Conservation (phyloP, 2,113 vertebrate species). For the Corynorhinus townsendii region DNA sequence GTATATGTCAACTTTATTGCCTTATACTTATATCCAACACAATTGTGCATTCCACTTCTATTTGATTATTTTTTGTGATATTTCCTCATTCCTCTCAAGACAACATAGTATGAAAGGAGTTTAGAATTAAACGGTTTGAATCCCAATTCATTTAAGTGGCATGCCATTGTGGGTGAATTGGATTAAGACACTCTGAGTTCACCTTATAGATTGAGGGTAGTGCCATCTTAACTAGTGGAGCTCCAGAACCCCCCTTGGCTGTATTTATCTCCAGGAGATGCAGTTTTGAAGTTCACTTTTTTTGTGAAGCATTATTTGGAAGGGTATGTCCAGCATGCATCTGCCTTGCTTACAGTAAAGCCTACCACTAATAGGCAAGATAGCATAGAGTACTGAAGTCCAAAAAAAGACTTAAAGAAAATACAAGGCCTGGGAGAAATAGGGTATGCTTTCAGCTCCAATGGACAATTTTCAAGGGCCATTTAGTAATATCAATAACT, state of each 20-base stretch:
- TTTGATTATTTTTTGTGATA: neutral
- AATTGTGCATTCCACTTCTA: neutral
- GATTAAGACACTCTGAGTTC: neutral
- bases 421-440: slow-evolving; percentile 18
- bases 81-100: neutral
- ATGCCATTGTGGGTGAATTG: neutral
- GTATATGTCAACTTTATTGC: neutral
- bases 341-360: neutral
- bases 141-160: neutral
- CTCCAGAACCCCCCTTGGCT: neutral
- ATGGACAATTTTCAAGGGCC: slow-evolving; percentile 58
- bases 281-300: neutral
- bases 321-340: neutral
- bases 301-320: neutral
- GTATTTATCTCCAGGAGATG: neutral
- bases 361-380: neutral
- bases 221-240: neutral
- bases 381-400: neutral
- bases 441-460: slow-evolving; percentile 49
- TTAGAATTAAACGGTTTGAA: neutral
- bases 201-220: neutral
- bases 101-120: neutral
- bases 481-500: slow-evolving; percentile 71
- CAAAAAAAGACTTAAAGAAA: slow-evolving; percentile 22
- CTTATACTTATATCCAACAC: neutral